Conservation (phyloP, 2,797 vertebrate genomes). For the Gobio occitaniae region DNA sequence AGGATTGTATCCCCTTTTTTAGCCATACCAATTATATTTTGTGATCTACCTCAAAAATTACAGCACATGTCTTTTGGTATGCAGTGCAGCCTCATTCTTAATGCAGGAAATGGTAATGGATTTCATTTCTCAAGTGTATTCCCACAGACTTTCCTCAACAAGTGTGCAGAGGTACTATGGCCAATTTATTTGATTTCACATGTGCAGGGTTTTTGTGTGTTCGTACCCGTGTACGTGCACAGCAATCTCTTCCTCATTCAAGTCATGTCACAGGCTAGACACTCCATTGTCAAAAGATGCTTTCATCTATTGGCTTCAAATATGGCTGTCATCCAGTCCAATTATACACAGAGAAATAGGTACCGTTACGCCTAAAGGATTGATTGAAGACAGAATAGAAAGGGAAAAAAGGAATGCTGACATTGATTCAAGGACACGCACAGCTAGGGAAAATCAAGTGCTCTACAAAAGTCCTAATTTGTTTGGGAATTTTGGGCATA, state of each 20-base stretch:
- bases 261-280: conserved; percentile 84
- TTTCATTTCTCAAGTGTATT: conserved; percentile 29
- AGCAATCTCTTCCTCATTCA: conserved; percentile 79
- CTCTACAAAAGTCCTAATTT: conserved; percentile 50
- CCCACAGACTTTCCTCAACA: conserved; percentile 5
- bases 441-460: conserved; percentile 33
- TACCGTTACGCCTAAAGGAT: conserved; percentile 81
- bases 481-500: conserved; percentile 48
- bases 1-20: not conserved
- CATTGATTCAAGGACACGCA: conserved; percentile 61
- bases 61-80: not conserved
- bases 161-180: conserved; percentile 29
- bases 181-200: conserved; percentile 45
- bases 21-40: not conserved
- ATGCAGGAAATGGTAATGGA: not conserved
- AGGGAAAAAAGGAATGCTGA: conserved; percentile 74
- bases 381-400: conserved; percentile 84
- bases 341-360: conserved; percentile 85
- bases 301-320: conserved; percentile 84
- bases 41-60: not conserved
- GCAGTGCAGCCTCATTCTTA: conserved; percentile 3
- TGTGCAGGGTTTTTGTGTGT: conserved; percentile 33
- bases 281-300: conserved; percentile 80
- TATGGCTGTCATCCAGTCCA: conserved; percentile 84
- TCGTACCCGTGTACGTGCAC: conserved; percentile 55